These are phyloP conservation scores for Lytechinus variegatus DNA, from an alignment of 35 echinoderm and acorn worm species.

Conservation along the genomic window DNA sequence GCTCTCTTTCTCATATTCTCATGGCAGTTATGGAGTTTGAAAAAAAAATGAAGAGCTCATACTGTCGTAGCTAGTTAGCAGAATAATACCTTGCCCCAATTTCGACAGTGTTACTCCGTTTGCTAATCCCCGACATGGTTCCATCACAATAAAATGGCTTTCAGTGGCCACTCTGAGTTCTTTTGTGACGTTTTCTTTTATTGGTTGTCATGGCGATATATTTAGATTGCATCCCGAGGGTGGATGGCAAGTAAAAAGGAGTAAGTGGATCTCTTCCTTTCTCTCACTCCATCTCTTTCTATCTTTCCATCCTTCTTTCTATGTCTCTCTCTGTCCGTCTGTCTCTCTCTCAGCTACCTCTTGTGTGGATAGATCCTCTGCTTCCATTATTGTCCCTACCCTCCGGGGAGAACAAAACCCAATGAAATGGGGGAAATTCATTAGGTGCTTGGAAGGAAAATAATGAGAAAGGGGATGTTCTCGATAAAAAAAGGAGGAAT, in stretches of 20 bases:
- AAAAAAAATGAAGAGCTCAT: slow-evolving; percentile 31
- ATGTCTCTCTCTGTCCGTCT: background rate
- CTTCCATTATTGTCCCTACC: slow-evolving; percentile 41
- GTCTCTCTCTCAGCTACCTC: background rate
- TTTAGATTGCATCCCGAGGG: slow-evolving; percentile 50
- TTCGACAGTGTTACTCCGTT: slow-evolving; percentile 14
- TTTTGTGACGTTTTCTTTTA: slow-evolving; percentile 55
- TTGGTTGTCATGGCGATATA: slow-evolving; percentile 53
- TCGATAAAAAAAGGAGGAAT: background rate
- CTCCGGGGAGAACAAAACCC: slow-evolving; percentile 28
- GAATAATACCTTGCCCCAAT: slow-evolving; percentile 45
- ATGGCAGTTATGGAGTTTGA: background rate
- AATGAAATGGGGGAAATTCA: slow-evolving; percentile 54
- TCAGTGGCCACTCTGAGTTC: background rate
- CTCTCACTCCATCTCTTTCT: background rate
- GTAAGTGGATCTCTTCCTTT: slow-evolving; percentile 18
- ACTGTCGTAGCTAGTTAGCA: slow-evolving; percentile 27
- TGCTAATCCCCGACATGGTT: slow-evolving; percentile 25
- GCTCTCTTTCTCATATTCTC: background rate
- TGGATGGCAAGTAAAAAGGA: slow-evolving; percentile 1
- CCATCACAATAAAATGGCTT: slow-evolving; percentile 24
- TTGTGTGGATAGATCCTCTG: slow-evolving; percentile 26
- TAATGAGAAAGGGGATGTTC: background rate
- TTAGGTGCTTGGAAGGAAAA: slow-evolving; percentile 18
- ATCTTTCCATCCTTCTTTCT: background rate